Evolutionary conservation across 1,140 invertebrate species (phyloP).

Genomic region (Contarinia nasturtii): DNA sequence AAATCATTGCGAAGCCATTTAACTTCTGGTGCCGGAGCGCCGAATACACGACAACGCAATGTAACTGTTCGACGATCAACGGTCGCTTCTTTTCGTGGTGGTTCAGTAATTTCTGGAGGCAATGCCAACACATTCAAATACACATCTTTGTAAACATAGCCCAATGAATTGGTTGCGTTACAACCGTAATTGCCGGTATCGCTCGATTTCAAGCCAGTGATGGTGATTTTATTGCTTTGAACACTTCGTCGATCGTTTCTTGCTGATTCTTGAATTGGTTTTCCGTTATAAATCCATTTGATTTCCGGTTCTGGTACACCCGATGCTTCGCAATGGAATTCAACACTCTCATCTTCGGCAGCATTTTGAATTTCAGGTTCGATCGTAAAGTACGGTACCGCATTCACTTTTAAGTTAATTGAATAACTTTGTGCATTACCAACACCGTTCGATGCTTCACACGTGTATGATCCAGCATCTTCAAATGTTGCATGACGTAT

Average conservation of each 20-base stretch:
- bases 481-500: conserved; percentile 71
- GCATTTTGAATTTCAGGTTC: conserved; percentile 76
- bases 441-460: conserved; percentile 79
- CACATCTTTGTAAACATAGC: conserved; percentile 95
- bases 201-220: conserved; percentile 61
- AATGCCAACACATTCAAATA: conserved; percentile 91
- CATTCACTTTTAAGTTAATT: conserved; percentile 60
- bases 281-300: conserved; percentile 94
- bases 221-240: conserved; percentile 53
- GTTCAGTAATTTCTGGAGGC: conserved; percentile 73
- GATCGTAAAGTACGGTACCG: conserved; percentile 81
- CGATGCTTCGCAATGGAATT: conserved; percentile 70
- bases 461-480: conserved; percentile 75
- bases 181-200: conserved; percentile 98
- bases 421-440: conserved; percentile 66
- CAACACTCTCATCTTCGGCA: conserved; percentile 77
- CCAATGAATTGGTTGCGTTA: conserved; percentile 94
- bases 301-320: conserved; percentile 80
- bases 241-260: conserved; percentile 50
- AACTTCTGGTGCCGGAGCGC: conserved; percentile 84
- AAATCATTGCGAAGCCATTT: conserved; percentile 74
- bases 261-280: conserved; percentile 57
- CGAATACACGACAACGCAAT: conserved; percentile 83
- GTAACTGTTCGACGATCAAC: conserved; percentile 68
- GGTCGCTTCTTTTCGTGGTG: conserved; percentile 56